These are phyloP conservation scores for Sesamia nonagrioides DNA, from an alignment of 1,140 invertebrate species.

Conservation along the genomic window DNA sequence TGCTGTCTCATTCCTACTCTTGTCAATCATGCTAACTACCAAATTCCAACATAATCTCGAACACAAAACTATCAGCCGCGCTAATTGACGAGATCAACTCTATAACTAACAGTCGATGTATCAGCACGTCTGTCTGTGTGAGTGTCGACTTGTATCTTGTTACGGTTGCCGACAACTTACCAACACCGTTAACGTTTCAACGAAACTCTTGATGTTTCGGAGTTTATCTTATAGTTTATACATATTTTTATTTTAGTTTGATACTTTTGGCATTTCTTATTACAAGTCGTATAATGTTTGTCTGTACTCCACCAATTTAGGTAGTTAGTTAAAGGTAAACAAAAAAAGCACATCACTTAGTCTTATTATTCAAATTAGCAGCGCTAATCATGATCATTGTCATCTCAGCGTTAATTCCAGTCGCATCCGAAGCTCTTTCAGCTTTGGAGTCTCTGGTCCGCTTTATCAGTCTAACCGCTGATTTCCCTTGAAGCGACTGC, in stretches of 20 bases:
- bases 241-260: not conserved
- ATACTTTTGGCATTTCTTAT: not conserved
- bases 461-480: no score
- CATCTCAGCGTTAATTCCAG: no score
- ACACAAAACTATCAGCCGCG: not conserved
- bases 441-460: no score
- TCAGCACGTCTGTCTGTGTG: not conserved
- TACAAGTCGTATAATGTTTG: no score
- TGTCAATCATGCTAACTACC: not conserved
- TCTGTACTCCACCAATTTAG: no score
- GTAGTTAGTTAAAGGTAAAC: no score
- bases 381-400: no score
- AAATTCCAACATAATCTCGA: not conserved
- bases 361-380: no score
- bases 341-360: no score
- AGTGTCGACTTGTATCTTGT: not conserved
- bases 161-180: not conserved
- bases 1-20: no score
- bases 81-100: slow-evolving; percentile 1
- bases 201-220: not conserved
- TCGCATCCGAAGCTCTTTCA: no score
- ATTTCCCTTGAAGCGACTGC: no score
- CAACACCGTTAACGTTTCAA: not conserved
- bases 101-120: not conserved
- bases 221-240: not conserved